Conservation (phyloP, 1,140 invertebrate genomes). For the Tetramorium alpestre region DNA sequence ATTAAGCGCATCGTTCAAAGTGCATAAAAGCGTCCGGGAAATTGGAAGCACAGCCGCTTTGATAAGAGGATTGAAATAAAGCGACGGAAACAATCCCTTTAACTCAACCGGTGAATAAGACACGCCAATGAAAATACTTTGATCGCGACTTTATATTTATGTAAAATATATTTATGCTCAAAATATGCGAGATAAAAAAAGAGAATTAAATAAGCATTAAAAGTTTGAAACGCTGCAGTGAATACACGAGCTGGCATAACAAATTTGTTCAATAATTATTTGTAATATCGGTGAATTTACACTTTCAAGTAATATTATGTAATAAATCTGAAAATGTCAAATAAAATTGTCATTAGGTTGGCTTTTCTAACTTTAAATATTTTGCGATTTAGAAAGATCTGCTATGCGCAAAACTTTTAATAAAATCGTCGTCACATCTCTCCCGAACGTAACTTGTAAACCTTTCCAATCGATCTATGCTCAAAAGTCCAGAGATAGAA, state of each 20-base stretch:
- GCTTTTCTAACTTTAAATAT: neutral
- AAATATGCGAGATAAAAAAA: neutral
- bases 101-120: conserved; percentile 31
- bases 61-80: conserved; percentile 61
- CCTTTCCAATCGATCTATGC: neutral
- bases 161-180: neutral
- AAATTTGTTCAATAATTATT: neutral
- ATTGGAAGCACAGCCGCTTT: conserved; percentile 51
- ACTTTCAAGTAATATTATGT: conserved; percentile 8
- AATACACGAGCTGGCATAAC: neutral
- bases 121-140: neutral
- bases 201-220: neutral
- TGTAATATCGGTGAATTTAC: neutral
- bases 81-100: conserved; percentile 43
- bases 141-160: neutral
- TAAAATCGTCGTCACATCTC: neutral
- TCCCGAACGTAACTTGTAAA: conserved; percentile 4
- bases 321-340: neutral
- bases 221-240: neutral
- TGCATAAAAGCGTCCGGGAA: conserved; percentile 43
- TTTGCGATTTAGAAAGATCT: neutral
- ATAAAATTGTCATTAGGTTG: neutral
- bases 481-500: neutral
- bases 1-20: conserved; percentile 59
- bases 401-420: neutral